Evolutionary conservation across 2,888 invertebrate species (phyloP).

Genomic region (Dysmachus trigonus): DNA sequence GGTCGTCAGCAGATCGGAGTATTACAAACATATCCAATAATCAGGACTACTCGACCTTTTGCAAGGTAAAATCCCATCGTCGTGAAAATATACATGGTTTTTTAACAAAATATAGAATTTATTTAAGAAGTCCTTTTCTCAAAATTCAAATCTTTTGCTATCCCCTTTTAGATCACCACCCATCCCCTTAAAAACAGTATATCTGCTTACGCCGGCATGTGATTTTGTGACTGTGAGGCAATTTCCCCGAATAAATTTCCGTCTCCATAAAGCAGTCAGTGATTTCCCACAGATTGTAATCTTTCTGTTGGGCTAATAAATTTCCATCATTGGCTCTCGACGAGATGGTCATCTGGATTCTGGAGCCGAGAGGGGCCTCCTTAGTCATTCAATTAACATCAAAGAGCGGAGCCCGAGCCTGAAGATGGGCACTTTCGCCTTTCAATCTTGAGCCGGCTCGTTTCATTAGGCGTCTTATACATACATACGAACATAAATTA

Average conservation of each 20-base stretch:
- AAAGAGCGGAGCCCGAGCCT: neutral
- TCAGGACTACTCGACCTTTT: no score
- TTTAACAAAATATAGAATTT: neutral
- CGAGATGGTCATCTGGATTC: slow-evolving; percentile 3
- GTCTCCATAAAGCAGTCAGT: neutral
- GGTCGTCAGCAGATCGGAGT: no score
- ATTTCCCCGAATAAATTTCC: neutral
- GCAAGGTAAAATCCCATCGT: no score
- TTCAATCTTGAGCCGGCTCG: neutral
- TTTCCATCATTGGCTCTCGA: slow-evolving; percentile 3
- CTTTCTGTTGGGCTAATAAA: slow-evolving; percentile 1
- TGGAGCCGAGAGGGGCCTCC: neutral
- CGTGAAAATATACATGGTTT: no score
- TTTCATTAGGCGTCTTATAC: neutral
- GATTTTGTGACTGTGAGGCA: neutral
- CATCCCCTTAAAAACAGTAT: neutral
- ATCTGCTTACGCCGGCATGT: neutral
- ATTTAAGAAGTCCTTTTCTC: no score
- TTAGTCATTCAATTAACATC: slow-evolving; percentile 19
- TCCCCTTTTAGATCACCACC: neutral
- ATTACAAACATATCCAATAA: no score
- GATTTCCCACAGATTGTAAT: slow-evolving; percentile 9
- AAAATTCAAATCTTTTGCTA: neutral
- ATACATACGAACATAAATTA: slow-evolving; percentile 16
- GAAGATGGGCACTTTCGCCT: neutral